Percentiles rank a stretch among this genome's conserved stretches.
Evolutionary conservation across 2,888 invertebrate species (phyloP).

Genomic region (Sepioteuthis lessoniana): DNA sequence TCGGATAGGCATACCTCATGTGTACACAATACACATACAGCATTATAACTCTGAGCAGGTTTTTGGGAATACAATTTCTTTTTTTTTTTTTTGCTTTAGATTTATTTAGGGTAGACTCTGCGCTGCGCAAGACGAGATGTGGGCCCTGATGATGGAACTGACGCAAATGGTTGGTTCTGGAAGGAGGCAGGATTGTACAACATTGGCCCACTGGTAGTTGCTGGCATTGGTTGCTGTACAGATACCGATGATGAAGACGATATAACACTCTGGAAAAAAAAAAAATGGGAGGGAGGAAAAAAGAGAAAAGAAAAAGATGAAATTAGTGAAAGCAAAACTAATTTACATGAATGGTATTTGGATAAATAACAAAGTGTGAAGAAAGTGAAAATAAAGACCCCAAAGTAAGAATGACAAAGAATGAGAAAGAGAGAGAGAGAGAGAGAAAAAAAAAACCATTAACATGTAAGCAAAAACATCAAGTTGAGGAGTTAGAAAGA

Average conservation of each 20-base stretch:
- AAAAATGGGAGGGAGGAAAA: background rate
- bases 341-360: background rate
- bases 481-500: background rate
- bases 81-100: background rate
- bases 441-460: too few species aligned
- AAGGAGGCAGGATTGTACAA: conserved; percentile 74
- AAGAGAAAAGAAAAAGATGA: background rate
- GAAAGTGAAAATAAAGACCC: background rate
- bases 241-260: conserved; percentile 37
- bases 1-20: background rate
- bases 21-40: background rate
- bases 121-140: conserved; percentile 71
- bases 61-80: background rate
- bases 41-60: background rate
- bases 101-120: conserved; percentile 62
- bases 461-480: background rate
- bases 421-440: too few species aligned
- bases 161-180: conserved; percentile 76
- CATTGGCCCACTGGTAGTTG: conserved; percentile 56
- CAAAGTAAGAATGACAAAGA: background rate
- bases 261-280: background rate
- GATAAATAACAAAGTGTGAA: background rate
- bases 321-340: background rate
- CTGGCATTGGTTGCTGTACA: conserved; percentile 46
- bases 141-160: conserved; percentile 79